Base-by-base conservation (phyloP, 2,797 vertebrate genomes). In the Salmo trutta region DNA sequence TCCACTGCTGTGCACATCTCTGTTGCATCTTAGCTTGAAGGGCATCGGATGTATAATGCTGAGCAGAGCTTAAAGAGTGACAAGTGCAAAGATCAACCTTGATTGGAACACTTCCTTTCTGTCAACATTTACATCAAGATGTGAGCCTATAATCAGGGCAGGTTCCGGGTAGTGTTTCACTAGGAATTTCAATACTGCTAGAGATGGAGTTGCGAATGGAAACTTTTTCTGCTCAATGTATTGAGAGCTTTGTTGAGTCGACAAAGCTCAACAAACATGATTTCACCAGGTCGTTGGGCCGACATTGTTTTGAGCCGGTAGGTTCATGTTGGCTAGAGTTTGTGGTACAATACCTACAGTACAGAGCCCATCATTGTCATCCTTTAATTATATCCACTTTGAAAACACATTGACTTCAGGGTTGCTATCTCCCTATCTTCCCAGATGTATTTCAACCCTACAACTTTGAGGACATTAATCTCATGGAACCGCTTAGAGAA, bases 1-100 rank as follows among this genome's bases (percentile, higher is more conserved):
- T 56, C 15, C 16, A n/a, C 29, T 24, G 41, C 47, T 8, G 27
- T 67, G 77, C 21, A 64, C 14, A 78, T 17, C 12, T 59, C 19
- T 52, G 52, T 36, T 21, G 19, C 74, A 64, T 31, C 71, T 53
- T 1, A 41, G 54, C 24, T 52, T 0, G 24, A 36, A 62, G 71
- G 66, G 4, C 17, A 71, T 72, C 72, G 54, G 64, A 73, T 81
- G 53, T 7, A 41, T 14, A 71, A 68, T 24, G 56, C 14, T 17
- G 47, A 27, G 59, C 12, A 66, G 59, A 56, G 10, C 70, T 70
- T 70, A 33, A 66, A 36, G 59, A 29, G 64, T 15, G 15, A 56
- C 54, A 33, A 19, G 17, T 10, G 21, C 3, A 4, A 5, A 31
- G 24, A 66, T 7, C 64, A 15, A 66, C 24, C 59, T 10, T 8